Conservation (phyloP, 2,797 vertebrate species). For the Scleropages formosus region DNA sequence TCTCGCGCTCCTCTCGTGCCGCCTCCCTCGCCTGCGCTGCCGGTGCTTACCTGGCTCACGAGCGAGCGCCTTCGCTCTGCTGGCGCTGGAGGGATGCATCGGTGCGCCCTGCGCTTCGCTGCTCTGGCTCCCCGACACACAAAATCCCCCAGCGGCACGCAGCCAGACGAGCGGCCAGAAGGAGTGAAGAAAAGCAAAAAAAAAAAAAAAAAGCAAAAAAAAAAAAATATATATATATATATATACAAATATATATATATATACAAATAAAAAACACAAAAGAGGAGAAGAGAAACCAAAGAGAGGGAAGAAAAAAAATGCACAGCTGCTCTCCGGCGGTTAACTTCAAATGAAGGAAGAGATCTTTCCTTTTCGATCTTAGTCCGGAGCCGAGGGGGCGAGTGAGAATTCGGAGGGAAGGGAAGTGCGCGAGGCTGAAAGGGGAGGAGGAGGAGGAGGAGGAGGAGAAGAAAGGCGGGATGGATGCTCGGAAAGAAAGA, state of each 20-base stretch:
- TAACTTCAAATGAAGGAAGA: constrained; percentile 7
- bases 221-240: no score
- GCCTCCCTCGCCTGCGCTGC: not conserved
- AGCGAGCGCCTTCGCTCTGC: constrained; percentile 76
- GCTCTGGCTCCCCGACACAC: constrained; percentile 9
- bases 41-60: constrained; percentile 75
- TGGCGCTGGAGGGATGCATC: constrained; percentile 72
- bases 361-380: constrained; percentile 11
- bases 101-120: constrained; percentile 54
- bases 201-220: constrained; percentile 2
- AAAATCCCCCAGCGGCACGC: constrained; percentile 23
- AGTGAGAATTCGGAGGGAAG: constrained; percentile 11
- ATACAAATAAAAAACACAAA: constrained; percentile 6
- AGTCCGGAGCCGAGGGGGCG: constrained; percentile 24
- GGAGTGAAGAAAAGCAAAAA: constrained; percentile 10
- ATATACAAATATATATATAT: no score
- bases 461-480: constrained; percentile 53
- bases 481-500: constrained; percentile 42
- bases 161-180: constrained; percentile 4
- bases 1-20: not conserved
- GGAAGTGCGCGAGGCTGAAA: not conserved
- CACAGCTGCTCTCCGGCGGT: constrained; percentile 18
- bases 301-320: constrained; percentile 11
- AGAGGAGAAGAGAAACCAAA: constrained; percentile 18
- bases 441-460: not conserved